phyloP scores from a whole-genome alignment of 2,888 invertebrate species.

The Rhingia campestris region DNA sequence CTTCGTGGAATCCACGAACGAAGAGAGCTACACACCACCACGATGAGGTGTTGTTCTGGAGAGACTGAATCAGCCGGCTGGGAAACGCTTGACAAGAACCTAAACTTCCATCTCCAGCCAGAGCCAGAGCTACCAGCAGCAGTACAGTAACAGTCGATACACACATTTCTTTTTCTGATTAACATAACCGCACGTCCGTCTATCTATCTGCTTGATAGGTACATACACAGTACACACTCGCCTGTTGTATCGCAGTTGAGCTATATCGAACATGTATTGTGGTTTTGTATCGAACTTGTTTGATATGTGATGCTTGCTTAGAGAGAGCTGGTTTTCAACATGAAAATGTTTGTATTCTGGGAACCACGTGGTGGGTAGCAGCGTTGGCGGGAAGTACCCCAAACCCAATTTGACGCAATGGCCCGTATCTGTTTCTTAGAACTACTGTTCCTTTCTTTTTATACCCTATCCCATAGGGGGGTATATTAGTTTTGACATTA shows the following conservation, averaged over 20 bases:
- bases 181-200: slow-evolving; percentile 5
- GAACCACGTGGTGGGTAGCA: slow-evolving; percentile 11
- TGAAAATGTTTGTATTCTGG: background rate
- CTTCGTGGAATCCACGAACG: slow-evolving; percentile 7
- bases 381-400: too few species aligned
- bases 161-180: slow-evolving; percentile 1
- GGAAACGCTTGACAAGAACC: slow-evolving; percentile 52
- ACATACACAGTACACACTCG: background rate
- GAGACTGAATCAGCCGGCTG: slow-evolving; percentile 59
- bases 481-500: too few species aligned
- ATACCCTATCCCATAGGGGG: too few species aligned
- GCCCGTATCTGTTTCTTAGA: too few species aligned
- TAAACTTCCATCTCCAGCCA: slow-evolving; percentile 36
- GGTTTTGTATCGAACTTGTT: slow-evolving; percentile 2
- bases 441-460: too few species aligned
- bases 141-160: background rate
- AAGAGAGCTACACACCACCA: slow-evolving; percentile 58
- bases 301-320: slow-evolving; percentile 7
- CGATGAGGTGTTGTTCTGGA: slow-evolving; percentile 63
- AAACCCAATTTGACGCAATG: too few species aligned
- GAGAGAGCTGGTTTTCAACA: background rate
- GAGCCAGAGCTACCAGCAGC: slow-evolving; percentile 2
- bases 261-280: slow-evolving; percentile 30
- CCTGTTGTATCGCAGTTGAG: background rate
- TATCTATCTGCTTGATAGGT: slow-evolving; percentile 7